phyloP scores from a whole-genome alignment of 2,113 vertebrate species.

The Thamnophis sirtalis region DNA sequence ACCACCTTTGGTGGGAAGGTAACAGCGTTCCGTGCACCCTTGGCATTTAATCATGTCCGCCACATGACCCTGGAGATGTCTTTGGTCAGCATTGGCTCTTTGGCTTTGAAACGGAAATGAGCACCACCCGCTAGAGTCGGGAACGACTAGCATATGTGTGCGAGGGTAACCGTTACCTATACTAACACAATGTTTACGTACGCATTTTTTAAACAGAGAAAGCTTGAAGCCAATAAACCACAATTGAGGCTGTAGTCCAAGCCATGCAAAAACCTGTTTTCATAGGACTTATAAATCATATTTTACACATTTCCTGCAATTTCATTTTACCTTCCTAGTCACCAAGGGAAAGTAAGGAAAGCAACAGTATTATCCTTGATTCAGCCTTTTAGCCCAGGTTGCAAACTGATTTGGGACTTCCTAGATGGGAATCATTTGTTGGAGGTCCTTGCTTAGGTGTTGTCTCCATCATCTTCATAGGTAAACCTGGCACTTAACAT shows the following conservation, averaged over 20 bases:
- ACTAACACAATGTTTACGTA: not conserved
- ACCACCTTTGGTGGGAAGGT: too few species aligned
- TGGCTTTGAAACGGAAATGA: too few species aligned
- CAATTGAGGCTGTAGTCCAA: not conserved
- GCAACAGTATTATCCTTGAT: not conserved
- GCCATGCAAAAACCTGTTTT: not conserved
- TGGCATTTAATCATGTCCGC: too few species aligned
- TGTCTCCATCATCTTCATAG: not conserved
- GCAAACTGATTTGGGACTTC: not conserved
- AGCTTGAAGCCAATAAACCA: not conserved
- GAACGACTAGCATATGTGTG: too few species aligned
- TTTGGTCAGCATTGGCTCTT: too few species aligned
- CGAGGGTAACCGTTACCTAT: too few species aligned
- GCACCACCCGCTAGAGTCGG: too few species aligned
- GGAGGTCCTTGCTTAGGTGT: not conserved
- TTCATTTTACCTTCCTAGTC: not conserved
- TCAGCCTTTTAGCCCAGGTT: not conserved
- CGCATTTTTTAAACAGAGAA: not conserved
- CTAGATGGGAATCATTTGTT: not conserved
- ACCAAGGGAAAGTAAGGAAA: not conserved
- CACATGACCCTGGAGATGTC: too few species aligned
- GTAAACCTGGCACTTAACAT: not conserved
- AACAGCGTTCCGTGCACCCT: too few species aligned
- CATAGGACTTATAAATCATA: not conserved
- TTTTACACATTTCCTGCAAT: not conserved